phyloP scores from a whole-genome alignment of 2,797 vertebrate genomes.

The Hoplostethus atlanticus region DNA sequence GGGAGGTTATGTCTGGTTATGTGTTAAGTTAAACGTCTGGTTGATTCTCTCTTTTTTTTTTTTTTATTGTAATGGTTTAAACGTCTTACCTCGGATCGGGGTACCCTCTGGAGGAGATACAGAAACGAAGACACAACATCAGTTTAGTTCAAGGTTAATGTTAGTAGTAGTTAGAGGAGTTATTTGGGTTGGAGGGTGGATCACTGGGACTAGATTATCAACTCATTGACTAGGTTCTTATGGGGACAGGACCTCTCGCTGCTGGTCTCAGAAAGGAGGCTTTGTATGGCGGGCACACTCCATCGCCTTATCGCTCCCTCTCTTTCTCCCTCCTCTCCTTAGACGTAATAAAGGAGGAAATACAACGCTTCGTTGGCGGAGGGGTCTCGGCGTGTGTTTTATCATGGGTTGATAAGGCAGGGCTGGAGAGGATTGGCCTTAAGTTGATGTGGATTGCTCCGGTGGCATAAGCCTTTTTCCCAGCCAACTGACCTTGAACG shows the following conservation, averaged over 20 bases:
- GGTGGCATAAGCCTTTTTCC: slow-evolving; percentile 26
- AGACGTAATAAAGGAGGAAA: slow-evolving; percentile 25
- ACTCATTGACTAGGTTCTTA: slow-evolving; percentile 52
- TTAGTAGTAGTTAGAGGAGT: slow-evolving; percentile 74
- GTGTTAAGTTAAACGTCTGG: slow-evolving; percentile 55
- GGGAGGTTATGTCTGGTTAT: slow-evolving; percentile 70
- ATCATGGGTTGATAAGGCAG: slow-evolving; percentile 32
- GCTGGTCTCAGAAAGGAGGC: slow-evolving; percentile 79
- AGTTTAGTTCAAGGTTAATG: slow-evolving; percentile 83
- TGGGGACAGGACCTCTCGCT: slow-evolving; percentile 56
- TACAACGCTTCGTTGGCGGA: slow-evolving; percentile 17
- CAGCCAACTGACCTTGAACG: slow-evolving; percentile 47
- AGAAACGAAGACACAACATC: slow-evolving; percentile 90
- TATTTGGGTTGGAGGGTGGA: slow-evolving; percentile 61
- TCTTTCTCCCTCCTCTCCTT: slow-evolving; percentile 1
- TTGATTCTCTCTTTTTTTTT: slow-evolving; percentile 5
- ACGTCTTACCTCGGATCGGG: slow-evolving; percentile 98
- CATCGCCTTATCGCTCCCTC: neutral
- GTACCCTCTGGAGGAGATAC: slow-evolving; percentile 96
- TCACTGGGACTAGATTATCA: slow-evolving; percentile 63
- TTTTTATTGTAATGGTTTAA: slow-evolving; percentile 60
- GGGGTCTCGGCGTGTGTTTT: slow-evolving; percentile 32
- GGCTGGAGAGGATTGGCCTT: slow-evolving; percentile 35
- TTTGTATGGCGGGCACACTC: slow-evolving; percentile 13
- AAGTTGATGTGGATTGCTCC: slow-evolving; percentile 27